Evolutionary conservation across 2,888 invertebrate genomes (phyloP).

Genomic region (Lycia hirtaria): DNA sequence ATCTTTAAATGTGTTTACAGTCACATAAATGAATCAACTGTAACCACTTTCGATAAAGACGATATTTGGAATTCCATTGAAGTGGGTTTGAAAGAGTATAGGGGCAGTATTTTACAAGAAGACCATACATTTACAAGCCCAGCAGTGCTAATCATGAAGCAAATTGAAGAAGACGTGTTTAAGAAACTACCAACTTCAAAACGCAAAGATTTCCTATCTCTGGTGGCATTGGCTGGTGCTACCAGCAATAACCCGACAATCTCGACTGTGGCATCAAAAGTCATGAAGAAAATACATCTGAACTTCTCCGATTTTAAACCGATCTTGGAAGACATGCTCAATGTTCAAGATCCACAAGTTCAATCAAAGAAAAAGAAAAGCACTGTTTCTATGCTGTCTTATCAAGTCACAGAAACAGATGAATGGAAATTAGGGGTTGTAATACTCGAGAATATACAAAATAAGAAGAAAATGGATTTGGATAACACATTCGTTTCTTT

Average conservation of each 20-base stretch:
- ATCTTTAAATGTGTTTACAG: constrained; percentile 83
- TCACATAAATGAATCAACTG: constrained; percentile 82
- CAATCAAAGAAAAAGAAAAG: constrained; percentile 73
- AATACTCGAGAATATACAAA: constrained; percentile 93
- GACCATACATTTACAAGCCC: constrained; percentile 66
- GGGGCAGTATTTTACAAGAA: constrained; percentile 71
- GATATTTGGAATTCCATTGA: constrained; percentile 86
- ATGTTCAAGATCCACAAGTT: constrained; percentile 70
- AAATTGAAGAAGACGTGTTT: constrained; percentile 85
- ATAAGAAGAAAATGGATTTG: constrained; percentile 91
- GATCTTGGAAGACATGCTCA: constrained; percentile 86
- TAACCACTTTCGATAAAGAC: constrained; percentile 68
- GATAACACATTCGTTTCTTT: constrained; percentile 88
- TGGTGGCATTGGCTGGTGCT: constrained; percentile 84
- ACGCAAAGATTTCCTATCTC: constrained; percentile 77
- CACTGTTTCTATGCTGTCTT: constrained; percentile 76
- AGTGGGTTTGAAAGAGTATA: constrained; percentile 81
- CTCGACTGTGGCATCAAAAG: constrained; percentile 85
- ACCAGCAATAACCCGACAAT: constrained; percentile 86
- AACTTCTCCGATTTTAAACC: constrained; percentile 86
- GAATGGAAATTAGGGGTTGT: constrained; percentile 93
- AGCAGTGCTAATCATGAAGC: constrained; percentile 83
- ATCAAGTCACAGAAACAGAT: constrained; percentile 86
- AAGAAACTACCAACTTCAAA: constrained; percentile 74
- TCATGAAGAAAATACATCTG: constrained; percentile 88